Evolutionary conservation across 2,113 vertebrate species (phyloP).

Genomic region (Ceuthmochares aereus): DNA sequence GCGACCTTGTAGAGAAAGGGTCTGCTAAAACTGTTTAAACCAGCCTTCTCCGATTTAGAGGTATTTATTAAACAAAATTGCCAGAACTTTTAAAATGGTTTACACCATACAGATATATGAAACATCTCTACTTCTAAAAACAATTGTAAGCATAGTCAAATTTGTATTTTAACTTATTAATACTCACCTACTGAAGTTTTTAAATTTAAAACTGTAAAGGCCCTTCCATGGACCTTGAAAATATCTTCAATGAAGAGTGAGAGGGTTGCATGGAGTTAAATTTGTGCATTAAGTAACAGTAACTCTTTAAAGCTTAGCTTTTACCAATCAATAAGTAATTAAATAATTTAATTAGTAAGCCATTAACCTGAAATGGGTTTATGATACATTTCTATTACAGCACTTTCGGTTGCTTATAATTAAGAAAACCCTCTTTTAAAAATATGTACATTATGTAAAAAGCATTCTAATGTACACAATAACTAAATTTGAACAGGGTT

Average conservation of each 20-base stretch:
- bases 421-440: not conserved
- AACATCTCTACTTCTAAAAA: not conserved
- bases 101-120: not conserved
- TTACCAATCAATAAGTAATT: conserved; percentile 60
- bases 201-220: not conserved
- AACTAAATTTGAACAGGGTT: not conserved
- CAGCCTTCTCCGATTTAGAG: not conserved
- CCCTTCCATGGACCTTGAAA: not conserved
- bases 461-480: not conserved
- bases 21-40: conserved; percentile 55
- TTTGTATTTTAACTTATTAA: not conserved
- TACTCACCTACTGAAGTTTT: not conserved
- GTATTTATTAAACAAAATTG: conserved; percentile 20
- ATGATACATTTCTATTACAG: conserved; percentile 24
- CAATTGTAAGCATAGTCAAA: not conserved
- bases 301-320: conserved; percentile 31
- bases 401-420: not conserved
- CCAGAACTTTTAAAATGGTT: not conserved
- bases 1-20: conserved; percentile 53
- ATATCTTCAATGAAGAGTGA: not conserved
- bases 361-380: conserved; percentile 44
- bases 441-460: not conserved
- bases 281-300: conserved; percentile 7
- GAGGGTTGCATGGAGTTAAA: not conserved
- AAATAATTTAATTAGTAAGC: conserved; percentile 57